Evolutionary conservation across 2,113 vertebrate species (phyloP).

Genomic region (Atrichornis clamosus): DNA sequence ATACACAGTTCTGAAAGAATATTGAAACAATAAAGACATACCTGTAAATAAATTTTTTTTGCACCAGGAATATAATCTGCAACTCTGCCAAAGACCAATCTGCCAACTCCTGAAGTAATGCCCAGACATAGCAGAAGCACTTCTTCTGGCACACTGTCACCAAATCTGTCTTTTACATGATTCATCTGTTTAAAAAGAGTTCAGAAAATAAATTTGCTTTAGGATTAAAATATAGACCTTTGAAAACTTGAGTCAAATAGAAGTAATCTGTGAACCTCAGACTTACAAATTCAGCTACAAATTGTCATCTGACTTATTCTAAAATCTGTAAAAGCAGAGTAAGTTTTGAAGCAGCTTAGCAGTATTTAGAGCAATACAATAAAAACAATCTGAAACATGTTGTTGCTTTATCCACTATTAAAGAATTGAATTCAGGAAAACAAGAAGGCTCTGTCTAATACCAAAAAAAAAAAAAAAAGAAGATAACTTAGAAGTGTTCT

Average conservation of each 20-base stretch:
- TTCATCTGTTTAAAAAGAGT: conserved; percentile 81
- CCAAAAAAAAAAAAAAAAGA: not conserved
- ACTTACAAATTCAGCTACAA: not conserved
- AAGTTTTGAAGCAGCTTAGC: not conserved
- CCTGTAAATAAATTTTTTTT: conserved; percentile 96
- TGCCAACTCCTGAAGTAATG: conserved; percentile 88
- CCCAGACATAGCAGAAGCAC: conserved; percentile 91
- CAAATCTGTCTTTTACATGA: conserved; percentile 85
- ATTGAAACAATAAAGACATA: conserved; percentile 34
- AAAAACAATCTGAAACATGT: not conserved
- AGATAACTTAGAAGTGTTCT: not conserved
- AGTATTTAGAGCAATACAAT: not conserved
- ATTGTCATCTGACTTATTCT: not conserved
- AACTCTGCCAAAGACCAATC: conserved; percentile 87
- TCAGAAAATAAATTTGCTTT: not conserved
- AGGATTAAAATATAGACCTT: not conserved
- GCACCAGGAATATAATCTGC: conserved; percentile 89
- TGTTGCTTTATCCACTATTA: not conserved
- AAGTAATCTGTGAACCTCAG: not conserved
- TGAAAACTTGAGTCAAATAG: not conserved
- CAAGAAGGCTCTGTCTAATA: not conserved
- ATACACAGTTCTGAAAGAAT: not conserved
- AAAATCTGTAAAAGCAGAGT: no score
- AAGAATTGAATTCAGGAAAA: not conserved
- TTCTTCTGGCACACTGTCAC: conserved; percentile 75